Evolutionary conservation across 1,140 invertebrate species (phyloP).

Genomic region (Centruroides vittatus): DNA sequence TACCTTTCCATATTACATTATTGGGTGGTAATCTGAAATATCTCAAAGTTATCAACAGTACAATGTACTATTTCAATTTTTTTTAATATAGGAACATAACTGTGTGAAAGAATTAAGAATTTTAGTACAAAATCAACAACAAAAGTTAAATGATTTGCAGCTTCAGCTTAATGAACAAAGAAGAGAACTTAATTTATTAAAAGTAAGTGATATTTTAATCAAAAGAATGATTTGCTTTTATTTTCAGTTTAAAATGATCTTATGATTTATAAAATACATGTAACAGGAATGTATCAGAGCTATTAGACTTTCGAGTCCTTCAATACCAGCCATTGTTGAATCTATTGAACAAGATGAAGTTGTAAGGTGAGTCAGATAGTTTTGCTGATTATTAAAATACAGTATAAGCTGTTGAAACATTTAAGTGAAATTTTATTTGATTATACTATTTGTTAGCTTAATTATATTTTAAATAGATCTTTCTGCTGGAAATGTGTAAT

Average conservation of each 20-base stretch:
- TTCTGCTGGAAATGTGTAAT: too few relatives aligned
- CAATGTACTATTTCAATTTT: too few relatives aligned
- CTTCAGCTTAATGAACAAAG: conserved; percentile 76
- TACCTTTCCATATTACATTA: too few relatives aligned
- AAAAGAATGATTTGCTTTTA: not conserved
- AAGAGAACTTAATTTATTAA: conserved; percentile 67
- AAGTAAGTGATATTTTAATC: conserved; percentile 36
- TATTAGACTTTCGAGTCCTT: conserved; percentile 74
- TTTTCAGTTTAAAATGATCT: not conserved
- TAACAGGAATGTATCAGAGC: conserved; percentile 74
- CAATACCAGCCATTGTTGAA: conserved; percentile 72
- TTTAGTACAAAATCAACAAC: conserved; percentile 69
- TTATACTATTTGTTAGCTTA: too few relatives aligned
- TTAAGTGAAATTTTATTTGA: too few relatives aligned
- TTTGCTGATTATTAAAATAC: not conserved
- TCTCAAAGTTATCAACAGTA: too few relatives aligned
- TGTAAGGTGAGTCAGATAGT: conserved; percentile 32
- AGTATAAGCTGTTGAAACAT: too few relatives aligned
- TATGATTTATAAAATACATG: not conserved
- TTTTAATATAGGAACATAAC: conserved; percentile 55
- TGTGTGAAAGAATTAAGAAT: conserved; percentile 74
- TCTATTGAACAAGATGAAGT: conserved; percentile 88
- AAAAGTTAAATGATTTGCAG: conserved; percentile 69
- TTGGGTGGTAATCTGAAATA: too few relatives aligned
- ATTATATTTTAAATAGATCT: too few relatives aligned